Conservation (phyloP, 2,888 invertebrate genomes). For the Laspeyria flexula region DNA sequence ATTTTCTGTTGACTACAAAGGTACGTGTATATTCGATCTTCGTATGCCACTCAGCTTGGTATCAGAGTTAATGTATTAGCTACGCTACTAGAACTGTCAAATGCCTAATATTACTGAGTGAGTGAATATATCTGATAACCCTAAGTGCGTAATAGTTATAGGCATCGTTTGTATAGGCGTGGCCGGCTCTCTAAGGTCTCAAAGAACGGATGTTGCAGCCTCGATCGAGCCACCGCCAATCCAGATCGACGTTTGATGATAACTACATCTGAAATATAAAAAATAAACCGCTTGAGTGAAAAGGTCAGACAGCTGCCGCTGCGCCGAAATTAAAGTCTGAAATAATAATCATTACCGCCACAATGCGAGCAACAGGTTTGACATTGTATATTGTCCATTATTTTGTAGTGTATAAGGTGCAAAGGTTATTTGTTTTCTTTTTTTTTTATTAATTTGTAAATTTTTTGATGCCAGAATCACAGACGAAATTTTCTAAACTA, state of each 20-base stretch:
- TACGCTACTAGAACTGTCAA: too few relatives aligned
- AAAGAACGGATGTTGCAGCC: slow-evolving; percentile 81
- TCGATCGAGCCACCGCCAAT: slow-evolving; percentile 64
- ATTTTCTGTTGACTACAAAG: too few relatives aligned
- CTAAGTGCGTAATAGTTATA: slow-evolving; percentile 24
- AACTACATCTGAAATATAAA: slow-evolving; percentile 71
- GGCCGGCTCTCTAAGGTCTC: slow-evolving; percentile 67
- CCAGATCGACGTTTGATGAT: slow-evolving; percentile 77
- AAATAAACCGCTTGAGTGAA: slow-evolving; percentile 73
- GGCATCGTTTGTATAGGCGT: slow-evolving; percentile 74
- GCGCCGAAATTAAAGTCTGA: slow-evolving; percentile 74
- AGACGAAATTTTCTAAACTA: neutral
- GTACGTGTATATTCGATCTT: too few relatives aligned
- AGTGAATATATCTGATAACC: neutral
- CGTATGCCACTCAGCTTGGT: too few relatives aligned
- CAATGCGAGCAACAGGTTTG: slow-evolving; percentile 63
- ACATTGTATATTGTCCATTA: slow-evolving; percentile 66
- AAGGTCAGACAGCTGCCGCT: slow-evolving; percentile 76
- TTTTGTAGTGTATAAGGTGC: slow-evolving; percentile 9
- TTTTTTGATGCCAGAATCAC: neutral
- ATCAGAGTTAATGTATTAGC: too few relatives aligned
- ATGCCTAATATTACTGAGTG: too few relatives aligned
- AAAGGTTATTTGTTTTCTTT: neutral
- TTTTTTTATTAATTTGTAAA: neutral
- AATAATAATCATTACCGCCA: slow-evolving; percentile 75